Percentiles rank a stretch among this genome's conserved stretches.
These are phyloP conservation scores for Ceratotherium simum DNA, from an alignment of 2,113 vertebrate species.

Conservation along the genomic window DNA sequence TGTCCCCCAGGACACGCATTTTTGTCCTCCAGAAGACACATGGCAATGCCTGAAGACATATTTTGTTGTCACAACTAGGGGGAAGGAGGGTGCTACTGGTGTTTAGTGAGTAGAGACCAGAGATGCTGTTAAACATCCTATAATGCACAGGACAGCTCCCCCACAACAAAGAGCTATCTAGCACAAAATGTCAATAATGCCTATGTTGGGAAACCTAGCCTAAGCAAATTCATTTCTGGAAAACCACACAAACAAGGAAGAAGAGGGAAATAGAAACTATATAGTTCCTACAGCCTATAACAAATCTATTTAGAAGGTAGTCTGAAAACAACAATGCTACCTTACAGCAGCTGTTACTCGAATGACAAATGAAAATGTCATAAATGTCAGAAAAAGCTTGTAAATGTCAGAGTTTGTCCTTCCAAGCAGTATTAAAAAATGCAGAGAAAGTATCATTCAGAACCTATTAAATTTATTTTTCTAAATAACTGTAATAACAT, in stretches of 20 bases:
- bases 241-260: not conserved
- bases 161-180: not conserved
- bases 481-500: constrained; percentile 16
- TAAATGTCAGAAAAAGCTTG: not conserved
- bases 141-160: not conserved
- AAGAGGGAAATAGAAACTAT: not conserved
- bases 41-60: not conserved
- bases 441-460: not conserved
- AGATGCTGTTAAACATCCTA: not conserved
- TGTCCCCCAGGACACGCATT: not conserved
- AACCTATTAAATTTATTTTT: constrained; percentile 27
- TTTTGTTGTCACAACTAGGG: not conserved
- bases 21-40: no score
- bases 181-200: not conserved
- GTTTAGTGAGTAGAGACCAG: not conserved
- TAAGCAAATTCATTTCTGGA: constrained; percentile 24
- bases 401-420: not conserved
- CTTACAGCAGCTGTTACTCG: not conserved
- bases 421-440: not conserved
- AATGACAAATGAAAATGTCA: constrained; percentile 3
- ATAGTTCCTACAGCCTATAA: not conserved
- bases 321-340: not conserved
- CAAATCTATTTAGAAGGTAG: not conserved
- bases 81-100: not conserved
- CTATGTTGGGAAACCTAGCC: not conserved